A percentile compares a stretch with the other conserved stretches of the same genome.
Conservation (phyloP, 2,888 invertebrate genomes). For the Drosophila multiciliata region DNA sequence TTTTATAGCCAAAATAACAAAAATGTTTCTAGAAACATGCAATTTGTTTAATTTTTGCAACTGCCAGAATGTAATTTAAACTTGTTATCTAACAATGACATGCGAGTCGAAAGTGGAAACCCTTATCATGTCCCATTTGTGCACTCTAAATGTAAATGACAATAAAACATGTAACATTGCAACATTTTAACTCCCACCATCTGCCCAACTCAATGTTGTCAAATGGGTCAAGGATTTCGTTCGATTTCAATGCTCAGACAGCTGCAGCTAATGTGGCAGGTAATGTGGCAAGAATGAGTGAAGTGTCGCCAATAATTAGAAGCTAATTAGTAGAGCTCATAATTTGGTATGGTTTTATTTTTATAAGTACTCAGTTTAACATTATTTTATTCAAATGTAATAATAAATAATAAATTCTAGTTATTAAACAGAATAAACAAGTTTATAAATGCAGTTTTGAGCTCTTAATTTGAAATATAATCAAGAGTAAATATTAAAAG, state of each 20-base stretch:
- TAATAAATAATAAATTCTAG: neutral
- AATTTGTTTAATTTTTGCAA: neutral
- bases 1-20: neutral
- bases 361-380: rapidly evolving
- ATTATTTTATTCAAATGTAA: neutral
- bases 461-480: neutral
- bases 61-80: neutral
- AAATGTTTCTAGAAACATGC: neutral
- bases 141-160: neutral
- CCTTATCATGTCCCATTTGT: neutral
- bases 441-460: no score
- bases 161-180: neutral
- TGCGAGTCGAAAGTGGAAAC: neutral
- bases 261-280: neutral
- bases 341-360: neutral
- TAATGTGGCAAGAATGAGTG: neutral
- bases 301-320: neutral
- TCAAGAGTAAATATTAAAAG: neutral
- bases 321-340: neutral
- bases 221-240: neutral
- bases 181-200: neutral
- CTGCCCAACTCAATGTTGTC: neutral
- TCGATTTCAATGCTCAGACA: neutral
- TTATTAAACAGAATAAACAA: neutral
- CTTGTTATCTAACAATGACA: neutral